These are phyloP conservation scores for Scaptomyza pallida DNA, from an alignment of 1,140 invertebrate species.

Conservation along the genomic window DNA sequence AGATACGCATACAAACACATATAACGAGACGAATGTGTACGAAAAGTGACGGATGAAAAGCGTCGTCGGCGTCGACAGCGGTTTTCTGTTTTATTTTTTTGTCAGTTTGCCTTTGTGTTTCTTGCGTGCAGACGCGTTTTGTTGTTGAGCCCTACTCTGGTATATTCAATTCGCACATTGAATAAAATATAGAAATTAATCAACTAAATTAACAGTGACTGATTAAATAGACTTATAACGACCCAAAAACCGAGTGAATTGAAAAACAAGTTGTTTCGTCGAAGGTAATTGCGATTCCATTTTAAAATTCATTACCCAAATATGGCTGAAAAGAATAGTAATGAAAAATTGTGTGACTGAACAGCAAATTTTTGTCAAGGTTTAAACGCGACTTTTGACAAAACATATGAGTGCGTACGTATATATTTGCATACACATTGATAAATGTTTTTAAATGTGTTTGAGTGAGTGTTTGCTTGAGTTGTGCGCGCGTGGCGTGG, in stretches of 20 bases:
- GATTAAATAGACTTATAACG: slow-evolving; percentile 13
- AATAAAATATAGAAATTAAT: slow-evolving; percentile 6
- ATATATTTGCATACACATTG: background rate
- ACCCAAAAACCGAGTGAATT: slow-evolving; percentile 1
- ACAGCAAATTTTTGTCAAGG: slow-evolving; percentile 31
- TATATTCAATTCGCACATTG: slow-evolving; percentile 19
- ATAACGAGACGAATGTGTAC: slow-evolving; percentile 23
- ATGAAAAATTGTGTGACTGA: slow-evolving; percentile 3
- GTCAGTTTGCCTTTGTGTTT: slow-evolving; percentile 69
- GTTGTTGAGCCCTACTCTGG: slow-evolving; percentile 39
- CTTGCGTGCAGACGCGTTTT: slow-evolving; percentile 76
- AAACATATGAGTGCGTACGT: slow-evolving; percentile 6
- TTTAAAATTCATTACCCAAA: slow-evolving; percentile 1
- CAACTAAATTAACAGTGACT: slow-evolving; percentile 19
- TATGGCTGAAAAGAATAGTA: slow-evolving; percentile 2
- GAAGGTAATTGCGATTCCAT: slow-evolving; percentile 21
- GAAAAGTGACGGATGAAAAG: slow-evolving; percentile 42
- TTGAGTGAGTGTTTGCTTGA: background rate
- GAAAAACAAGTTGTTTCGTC: slow-evolving; percentile 2
- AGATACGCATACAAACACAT: slow-evolving; percentile 16
- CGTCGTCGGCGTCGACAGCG: slow-evolving; percentile 31
- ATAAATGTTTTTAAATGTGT: background rate
- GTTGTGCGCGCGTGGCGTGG: slow-evolving; percentile 42
- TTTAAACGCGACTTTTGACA: slow-evolving; percentile 23
- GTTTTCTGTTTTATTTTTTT: slow-evolving; percentile 46